These are phyloP conservation scores for Yoshiicerus persimilis DNA, from an alignment of 1,140 invertebrate genomes.

Conservation along the genomic window DNA sequence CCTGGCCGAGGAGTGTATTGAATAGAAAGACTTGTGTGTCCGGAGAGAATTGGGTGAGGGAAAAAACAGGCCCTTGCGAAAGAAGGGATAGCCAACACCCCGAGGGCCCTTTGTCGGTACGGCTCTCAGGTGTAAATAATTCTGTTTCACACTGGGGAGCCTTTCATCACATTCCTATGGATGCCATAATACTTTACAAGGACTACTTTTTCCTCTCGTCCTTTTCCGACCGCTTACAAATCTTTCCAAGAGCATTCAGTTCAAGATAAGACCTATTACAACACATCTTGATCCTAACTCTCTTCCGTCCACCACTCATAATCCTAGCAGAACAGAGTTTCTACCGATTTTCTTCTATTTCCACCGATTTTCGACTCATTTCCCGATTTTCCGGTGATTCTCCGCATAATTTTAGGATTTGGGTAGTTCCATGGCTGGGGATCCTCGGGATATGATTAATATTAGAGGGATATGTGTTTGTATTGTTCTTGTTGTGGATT, in stretches of 20 bases:
- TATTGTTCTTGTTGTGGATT: too few relatives aligned
- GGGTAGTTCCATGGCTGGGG: too few relatives aligned
- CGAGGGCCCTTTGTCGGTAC: conserved; percentile 7
- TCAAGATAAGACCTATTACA: neutral
- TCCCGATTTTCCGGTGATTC: too few relatives aligned
- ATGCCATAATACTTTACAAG: neutral
- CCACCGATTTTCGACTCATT: neutral
- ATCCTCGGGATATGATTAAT: too few relatives aligned
- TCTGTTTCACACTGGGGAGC: conserved; percentile 12
- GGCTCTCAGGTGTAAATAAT: conserved; percentile 5
- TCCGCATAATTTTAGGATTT: too few relatives aligned
- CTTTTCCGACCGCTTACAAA: neutral
- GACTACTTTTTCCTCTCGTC: neutral
- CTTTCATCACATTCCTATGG: conserved; percentile 3
- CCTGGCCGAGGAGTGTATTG: too few relatives aligned
- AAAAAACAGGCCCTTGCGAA: neutral
- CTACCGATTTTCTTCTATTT: neutral
- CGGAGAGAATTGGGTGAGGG: neutral
- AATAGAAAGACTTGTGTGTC: too few relatives aligned
- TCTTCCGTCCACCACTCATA: neutral
- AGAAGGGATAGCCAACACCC: neutral
- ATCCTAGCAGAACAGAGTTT: too few relatives aligned
- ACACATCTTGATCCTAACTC: neutral
- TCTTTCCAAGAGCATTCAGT: neutral
- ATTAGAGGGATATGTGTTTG: too few relatives aligned